Base-by-base conservation (phyloP, 2,888 invertebrate genomes). In the Torymus aiolomorphi region DNA sequence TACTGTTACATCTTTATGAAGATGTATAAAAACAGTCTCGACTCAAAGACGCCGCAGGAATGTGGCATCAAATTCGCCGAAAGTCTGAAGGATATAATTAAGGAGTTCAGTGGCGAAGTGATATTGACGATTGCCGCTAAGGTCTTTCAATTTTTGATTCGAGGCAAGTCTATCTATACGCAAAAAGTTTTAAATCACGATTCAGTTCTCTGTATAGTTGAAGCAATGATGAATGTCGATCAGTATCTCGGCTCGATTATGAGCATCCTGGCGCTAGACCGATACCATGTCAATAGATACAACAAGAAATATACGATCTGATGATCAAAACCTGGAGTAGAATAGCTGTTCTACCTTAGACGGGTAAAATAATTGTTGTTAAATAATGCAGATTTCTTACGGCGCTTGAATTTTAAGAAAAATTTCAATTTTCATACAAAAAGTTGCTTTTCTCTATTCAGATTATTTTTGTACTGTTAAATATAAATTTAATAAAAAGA, bases 181-280 rank as follows among this genome's bases (percentile, higher is more conserved):
- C 4, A 11, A 31, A 75, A 24, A 1, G 0, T 16, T 14, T 18
- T 13, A 18, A 52, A 1, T 24, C 4, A 5, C 0, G 14, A 14
- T 13, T 5, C 16, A 59, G 20, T 18, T 70, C 24, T 65, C n/a
- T 13, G 13, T 2, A 3, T 76, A 10, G 52, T 70, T 16, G 63
- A 63, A 20, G 76, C 69, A 13, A 24, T 76, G 57, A 56, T 70
- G 18, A 20, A 63, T 2, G 16, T 54, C 12, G 49, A 76, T 16
- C 11, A 63, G 42, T 24, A 18, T 56, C 42, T 20, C 13, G 70
- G 70, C 12, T 8, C 70, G 1, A n/a, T 76, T 5, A 13, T 76
- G 12, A 63, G 56, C 31, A 56, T 76, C 2, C 54, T 56, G 24
- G 5, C 62, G 8, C 2, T 76, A 20, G 31, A 67, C 24, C 8